These are phyloP conservation scores for Callipepla californica DNA, from an alignment of 2,113 vertebrate species.

Conservation along the genomic window DNA sequence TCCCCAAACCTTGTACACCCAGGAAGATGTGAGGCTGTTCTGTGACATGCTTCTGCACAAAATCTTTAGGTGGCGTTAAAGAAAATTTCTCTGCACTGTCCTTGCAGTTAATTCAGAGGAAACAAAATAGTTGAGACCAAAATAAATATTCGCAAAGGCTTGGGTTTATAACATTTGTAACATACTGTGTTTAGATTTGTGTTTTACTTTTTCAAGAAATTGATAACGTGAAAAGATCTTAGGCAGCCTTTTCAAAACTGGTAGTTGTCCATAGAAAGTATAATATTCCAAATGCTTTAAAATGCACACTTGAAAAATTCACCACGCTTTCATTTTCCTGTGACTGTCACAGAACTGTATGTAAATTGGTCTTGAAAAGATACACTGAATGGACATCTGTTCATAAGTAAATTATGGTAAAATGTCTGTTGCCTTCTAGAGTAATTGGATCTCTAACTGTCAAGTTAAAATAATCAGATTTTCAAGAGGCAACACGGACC, in stretches of 20 bases:
- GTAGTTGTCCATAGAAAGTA: neutral
- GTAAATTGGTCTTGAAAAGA: constrained; percentile 8
- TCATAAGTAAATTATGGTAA: constrained; percentile 13
- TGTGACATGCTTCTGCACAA: neutral
- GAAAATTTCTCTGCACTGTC: neutral
- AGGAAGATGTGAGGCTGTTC: neutral
- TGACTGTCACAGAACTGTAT: neutral
- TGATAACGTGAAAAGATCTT: accelerated
- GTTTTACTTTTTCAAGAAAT: neutral
- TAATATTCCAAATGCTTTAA: neutral
- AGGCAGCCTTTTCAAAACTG: neutral
- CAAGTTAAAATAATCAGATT: constrained; percentile 22
- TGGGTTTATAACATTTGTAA: neutral
- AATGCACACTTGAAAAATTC: neutral
- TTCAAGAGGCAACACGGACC: neutral
- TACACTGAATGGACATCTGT: neutral
- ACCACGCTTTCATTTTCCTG: neutral
- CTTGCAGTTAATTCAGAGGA: neutral
- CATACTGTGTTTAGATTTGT: neutral
- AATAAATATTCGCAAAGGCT: neutral
- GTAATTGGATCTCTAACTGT: constrained; percentile 16
- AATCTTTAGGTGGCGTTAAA: neutral
- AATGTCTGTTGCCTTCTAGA: neutral
- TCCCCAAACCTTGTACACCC: neutral
- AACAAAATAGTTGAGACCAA: neutral